Evolutionary conservation across 1,140 invertebrate genomes (phyloP).

Genomic region (Temnothorax longispinosus): DNA sequence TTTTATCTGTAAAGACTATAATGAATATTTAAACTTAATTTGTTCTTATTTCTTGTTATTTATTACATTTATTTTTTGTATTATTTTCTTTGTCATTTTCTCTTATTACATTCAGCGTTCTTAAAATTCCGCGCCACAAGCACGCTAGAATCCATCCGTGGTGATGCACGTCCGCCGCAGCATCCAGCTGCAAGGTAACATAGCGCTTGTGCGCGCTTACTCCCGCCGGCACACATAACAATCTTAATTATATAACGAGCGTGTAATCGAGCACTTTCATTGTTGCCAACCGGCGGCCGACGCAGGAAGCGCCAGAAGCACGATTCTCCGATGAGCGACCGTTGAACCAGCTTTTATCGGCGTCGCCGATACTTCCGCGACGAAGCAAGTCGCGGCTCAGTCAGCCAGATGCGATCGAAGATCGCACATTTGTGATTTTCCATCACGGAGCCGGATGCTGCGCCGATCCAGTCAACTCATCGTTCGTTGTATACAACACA

Average conservation of each 20-base stretch:
- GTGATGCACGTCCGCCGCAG: constrained; percentile 32
- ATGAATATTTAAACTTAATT: neutral
- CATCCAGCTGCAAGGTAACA: constrained; percentile 40
- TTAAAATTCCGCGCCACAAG: neutral
- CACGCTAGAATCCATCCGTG: neutral
- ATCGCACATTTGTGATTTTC: constrained; percentile 34
- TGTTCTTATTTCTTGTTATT: neutral
- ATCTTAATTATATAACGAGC: constrained; percentile 60
- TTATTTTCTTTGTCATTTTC: neutral
- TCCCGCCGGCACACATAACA: constrained; percentile 41
- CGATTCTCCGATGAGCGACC: constrained; percentile 65
- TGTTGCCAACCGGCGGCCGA: constrained; percentile 36
- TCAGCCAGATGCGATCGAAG: constrained; percentile 12
- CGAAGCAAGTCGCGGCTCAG: neutral
- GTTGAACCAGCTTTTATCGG: constrained; percentile 57
- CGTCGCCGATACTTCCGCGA: constrained; percentile 29
- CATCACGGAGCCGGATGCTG: constrained; percentile 6
- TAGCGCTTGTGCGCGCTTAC: constrained; percentile 3
- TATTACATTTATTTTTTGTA: neutral
- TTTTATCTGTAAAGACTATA: neutral
- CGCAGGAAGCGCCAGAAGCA: constrained; percentile 36
- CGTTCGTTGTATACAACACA: constrained; percentile 16
- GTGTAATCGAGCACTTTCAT: constrained; percentile 57
- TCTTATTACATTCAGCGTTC: neutral
- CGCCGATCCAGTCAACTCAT: constrained; percentile 1